Conservation (phyloP, 2,113 vertebrate species). For the Numida meleagris region DNA sequence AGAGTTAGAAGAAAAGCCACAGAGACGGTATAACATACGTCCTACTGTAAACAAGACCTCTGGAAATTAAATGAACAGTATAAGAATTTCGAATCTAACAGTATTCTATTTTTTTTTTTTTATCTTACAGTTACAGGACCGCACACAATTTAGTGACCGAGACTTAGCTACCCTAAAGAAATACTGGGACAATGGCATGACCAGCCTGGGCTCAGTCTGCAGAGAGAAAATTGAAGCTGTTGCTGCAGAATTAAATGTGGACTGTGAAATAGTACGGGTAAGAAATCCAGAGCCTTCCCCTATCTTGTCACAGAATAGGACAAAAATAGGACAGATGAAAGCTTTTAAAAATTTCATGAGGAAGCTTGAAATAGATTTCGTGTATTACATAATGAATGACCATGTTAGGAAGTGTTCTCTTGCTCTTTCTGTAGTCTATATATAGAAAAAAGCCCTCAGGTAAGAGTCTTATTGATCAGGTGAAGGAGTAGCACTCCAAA, state of each 20-base stretch:
- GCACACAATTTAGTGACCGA: conserved; percentile 95
- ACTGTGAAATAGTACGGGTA: conserved; percentile 99
- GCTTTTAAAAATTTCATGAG: conserved; percentile 70
- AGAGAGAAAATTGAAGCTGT: conserved; percentile 97
- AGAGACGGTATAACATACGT: background rate
- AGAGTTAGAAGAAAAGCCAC: background rate
- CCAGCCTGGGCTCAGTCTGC: conserved; percentile 97
- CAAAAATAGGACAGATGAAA: conserved; percentile 69
- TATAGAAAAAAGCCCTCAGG: conserved; percentile 69
- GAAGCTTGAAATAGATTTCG: conserved; percentile 72
- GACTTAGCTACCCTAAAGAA: conserved; percentile 94
- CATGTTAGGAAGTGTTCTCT: conserved; percentile 56
- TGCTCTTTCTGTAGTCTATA: conserved; percentile 64
- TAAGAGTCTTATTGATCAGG: conserved; percentile 58
- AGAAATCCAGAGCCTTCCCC: conserved; percentile 69
- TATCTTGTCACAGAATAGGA: conserved; percentile 28
- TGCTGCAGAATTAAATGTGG: conserved; percentile 91
- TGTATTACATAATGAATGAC: conserved; percentile 72
- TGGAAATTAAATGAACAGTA: background rate
- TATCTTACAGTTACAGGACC: conserved; percentile 91
- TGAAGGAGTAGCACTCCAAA: background rate
- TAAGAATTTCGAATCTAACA: background rate
- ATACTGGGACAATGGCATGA: conserved; percentile 99
- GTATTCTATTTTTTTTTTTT: conserved; percentile 35
- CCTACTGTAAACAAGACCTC: background rate